Evolutionary conservation across 2,888 invertebrate genomes (phyloP), one percentile per base, ranked within the genome.

Genomic region (Deladenus siricidicola): DNA sequence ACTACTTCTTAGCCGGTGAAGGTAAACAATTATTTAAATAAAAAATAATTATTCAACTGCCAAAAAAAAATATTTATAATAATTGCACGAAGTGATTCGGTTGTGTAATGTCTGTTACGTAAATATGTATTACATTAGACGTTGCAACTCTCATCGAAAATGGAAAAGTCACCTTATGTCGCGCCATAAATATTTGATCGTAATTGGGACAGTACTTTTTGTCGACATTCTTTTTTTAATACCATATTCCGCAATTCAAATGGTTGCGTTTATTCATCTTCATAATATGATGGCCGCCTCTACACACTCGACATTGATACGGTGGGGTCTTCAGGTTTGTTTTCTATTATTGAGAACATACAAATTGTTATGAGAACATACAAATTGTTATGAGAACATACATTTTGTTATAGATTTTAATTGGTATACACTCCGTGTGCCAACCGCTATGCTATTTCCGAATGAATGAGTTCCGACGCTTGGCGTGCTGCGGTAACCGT

Each of bases 341-440:
- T 10, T 17, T 4, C 8, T 17, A 47, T 47, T 47, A 10, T 51
- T 51, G 52, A 28, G 10, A 21, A 48, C 14, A 19, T 10, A 14
- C 39, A 48, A 34, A 10, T 17, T 42, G n/a, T 17, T 17, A 17
- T 17, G 10, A 17, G 10, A 42, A n/a, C n/a, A 42, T 42, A 10
- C 21, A 48, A 48, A 48, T 14, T 26, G 6, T 43, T 26, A 29
- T 19, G 23, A 30, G 4, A 1, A 54, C 6, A 48, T 19, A 28
- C 14, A 34, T 34, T 14, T 34, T 34, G 6, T 60, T 66, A 21
- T 64, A 77, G 72, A 73, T 78, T 28, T 64, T 78, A 43, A 78
- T 78, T 60, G 78, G 78, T 10, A 66, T 78, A n/a, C 78, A 78
- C 61, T 74, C 76, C 3, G 78, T 78, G 2, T 75, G 76, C 47